These are phyloP conservation scores for Petaurus breviceps DNA, from an alignment of 2,113 vertebrate species.

Conservation along the genomic window DNA sequence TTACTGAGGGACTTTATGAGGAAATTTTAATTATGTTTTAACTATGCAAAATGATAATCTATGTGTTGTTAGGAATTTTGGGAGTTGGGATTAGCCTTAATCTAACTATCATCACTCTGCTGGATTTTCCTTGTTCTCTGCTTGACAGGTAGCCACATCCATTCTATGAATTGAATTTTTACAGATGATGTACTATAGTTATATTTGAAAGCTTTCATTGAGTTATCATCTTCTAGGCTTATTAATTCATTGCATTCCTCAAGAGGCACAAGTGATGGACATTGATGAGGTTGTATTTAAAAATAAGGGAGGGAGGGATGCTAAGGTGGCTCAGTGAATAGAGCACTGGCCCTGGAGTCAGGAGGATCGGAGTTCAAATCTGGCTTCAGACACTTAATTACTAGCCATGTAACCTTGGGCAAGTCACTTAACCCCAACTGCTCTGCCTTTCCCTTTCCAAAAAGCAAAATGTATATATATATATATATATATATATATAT, in stretches of 20 bases:
- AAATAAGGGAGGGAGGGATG: neutral
- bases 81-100: constrained; percentile 20
- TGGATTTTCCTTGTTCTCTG: constrained; percentile 25
- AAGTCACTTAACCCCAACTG: too few relatives aligned
- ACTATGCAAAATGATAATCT: constrained; percentile 37
- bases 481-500: too few relatives aligned
- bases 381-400: too few relatives aligned
- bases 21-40: constrained; percentile 8
- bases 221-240: neutral
- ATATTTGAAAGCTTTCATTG: neutral
- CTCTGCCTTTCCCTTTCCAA: too few relatives aligned
- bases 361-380: too few relatives aligned
- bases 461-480: too few relatives aligned
- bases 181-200: constrained; percentile 7
- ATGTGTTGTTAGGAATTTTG: constrained; percentile 25
- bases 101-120: constrained; percentile 25
- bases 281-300: neutral
- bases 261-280: neutral
- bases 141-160: neutral
- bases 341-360: too few relatives aligned
- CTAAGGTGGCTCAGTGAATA: too few relatives aligned
- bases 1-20: neutral
- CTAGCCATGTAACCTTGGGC: too few relatives aligned
- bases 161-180: constrained; percentile 40
- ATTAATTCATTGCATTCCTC: neutral